phyloP scores from a whole-genome alignment of 2,888 invertebrate genomes.

The Phalangium opilio region DNA sequence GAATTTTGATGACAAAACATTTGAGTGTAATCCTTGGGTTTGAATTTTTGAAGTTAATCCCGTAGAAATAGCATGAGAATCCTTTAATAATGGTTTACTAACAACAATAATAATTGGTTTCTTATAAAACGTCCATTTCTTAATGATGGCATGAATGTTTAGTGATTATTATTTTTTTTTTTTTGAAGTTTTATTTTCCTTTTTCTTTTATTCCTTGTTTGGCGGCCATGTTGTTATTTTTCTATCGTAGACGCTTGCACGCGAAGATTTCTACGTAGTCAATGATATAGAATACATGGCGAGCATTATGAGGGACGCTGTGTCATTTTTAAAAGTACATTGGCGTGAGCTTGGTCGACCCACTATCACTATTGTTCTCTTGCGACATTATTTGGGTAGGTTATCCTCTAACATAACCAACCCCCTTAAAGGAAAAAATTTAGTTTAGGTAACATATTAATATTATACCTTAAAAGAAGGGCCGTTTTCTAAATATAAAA shows the following conservation, averaged over 20 bases:
- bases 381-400: slow-evolving; percentile 17
- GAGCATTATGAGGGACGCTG: slow-evolving; percentile 90
- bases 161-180: neutral
- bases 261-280: slow-evolving; percentile 94
- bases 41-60: no score
- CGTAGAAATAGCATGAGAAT: no score
- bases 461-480: no score
- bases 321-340: slow-evolving; percentile 92
- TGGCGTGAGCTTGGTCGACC: slow-evolving; percentile 98
- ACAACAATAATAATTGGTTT: no score
- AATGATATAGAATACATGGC: slow-evolving; percentile 95
- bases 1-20: slow-evolving; percentile 72
- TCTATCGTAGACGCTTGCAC: slow-evolving; percentile 77
- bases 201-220: neutral
- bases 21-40: no score
- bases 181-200: no score
- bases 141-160: no score
- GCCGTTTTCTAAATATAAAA: no score
- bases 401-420: neutral
- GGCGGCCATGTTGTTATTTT: slow-evolving; percentile 6
- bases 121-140: no score
- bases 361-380: slow-evolving; percentile 58
- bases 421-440: neutral
- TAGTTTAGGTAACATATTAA: no score
- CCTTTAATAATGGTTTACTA: no score